Percentiles rank a stretch among this genome's conserved stretches.
Conservation (phyloP, 2,888 invertebrate genomes). For the Volucella inanis region DNA sequence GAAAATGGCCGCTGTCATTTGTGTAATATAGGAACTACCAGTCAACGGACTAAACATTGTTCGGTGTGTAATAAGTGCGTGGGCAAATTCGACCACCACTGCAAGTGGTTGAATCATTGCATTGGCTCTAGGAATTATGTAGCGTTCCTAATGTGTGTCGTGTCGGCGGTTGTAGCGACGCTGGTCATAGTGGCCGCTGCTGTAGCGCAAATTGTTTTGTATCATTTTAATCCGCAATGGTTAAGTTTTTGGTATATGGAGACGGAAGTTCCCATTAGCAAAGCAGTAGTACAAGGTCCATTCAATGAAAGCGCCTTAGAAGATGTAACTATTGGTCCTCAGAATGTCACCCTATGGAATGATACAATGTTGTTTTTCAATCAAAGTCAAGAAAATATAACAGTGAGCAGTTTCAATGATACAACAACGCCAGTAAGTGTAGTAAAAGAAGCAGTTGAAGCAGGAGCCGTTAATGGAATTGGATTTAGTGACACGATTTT, state of each 20-base stretch:
- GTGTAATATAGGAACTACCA: conserved; percentile 91
- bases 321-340: conserved; percentile 29
- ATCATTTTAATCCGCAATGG: conserved; percentile 85
- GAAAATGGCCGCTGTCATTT: conserved; percentile 97
- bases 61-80: conserved; percentile 99
- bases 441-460: conserved; percentile 53
- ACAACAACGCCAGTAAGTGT: conserved; percentile 41
- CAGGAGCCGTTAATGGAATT: conserved; percentile 78
- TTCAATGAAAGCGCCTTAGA: conserved; percentile 62
- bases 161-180: conserved; percentile 90
- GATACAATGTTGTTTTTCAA: conserved; percentile 53
- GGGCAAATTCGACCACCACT: conserved; percentile 97
- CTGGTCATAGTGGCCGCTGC: conserved; percentile 88
- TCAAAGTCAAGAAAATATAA: conserved; percentile 50
- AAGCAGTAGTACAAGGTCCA: conserved; percentile 63
- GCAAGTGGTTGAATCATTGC: conserved; percentile 99
- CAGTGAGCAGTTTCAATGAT: conserved; percentile 48
- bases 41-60: conserved; percentile 95
- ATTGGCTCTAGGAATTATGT: conserved; percentile 95
- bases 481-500: conserved; percentile 85
- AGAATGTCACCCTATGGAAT: conserved; percentile 57
- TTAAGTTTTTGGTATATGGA: conserved; percentile 83
- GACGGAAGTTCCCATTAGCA: conserved; percentile 76
- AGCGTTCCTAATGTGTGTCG: conserved; percentile 91
- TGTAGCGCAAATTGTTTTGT: conserved; percentile 87